Conservation (phyloP, 2,888 invertebrate species). For the Conus canariensis region DNA sequence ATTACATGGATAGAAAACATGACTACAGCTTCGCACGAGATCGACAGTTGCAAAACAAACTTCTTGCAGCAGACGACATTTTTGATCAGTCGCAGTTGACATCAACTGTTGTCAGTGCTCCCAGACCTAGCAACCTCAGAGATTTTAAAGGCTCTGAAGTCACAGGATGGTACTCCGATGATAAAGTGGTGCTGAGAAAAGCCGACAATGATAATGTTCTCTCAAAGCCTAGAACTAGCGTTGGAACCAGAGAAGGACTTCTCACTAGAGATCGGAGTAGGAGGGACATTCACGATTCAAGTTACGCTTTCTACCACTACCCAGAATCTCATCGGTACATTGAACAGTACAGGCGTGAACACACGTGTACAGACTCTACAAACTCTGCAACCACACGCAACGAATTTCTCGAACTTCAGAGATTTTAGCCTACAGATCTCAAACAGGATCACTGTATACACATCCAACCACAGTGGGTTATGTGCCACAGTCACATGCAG, state of each 20-base stretch:
- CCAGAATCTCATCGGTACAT: conserved; percentile 54
- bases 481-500: neutral
- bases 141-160: conserved; percentile 40
- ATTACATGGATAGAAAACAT: conserved; percentile 41
- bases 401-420: conserved; percentile 42
- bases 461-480: conserved; percentile 31
- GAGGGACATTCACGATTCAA: conserved; percentile 48
- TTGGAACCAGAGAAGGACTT: neutral
- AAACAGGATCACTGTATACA: conserved; percentile 17
- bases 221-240: conserved; percentile 40
- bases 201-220: conserved; percentile 54
- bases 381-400: conserved; percentile 43
- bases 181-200: conserved; percentile 60
- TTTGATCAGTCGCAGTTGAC: conserved; percentile 45
- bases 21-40: conserved; percentile 51
- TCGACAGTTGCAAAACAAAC: conserved; percentile 63
- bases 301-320: conserved; percentile 55
- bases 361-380: conserved; percentile 44
- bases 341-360: conserved; percentile 56
- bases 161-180: conserved; percentile 63
- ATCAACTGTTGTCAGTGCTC: neutral
- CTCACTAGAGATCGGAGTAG: conserved; percentile 42
- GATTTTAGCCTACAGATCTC: conserved; percentile 40
- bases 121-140: conserved; percentile 17
- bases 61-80: conserved; percentile 65